Evolutionary conservation across 2,797 vertebrate species (phyloP), one percentile per base, ranked within the genome.

Genomic region (Poecilia wingei): DNA sequence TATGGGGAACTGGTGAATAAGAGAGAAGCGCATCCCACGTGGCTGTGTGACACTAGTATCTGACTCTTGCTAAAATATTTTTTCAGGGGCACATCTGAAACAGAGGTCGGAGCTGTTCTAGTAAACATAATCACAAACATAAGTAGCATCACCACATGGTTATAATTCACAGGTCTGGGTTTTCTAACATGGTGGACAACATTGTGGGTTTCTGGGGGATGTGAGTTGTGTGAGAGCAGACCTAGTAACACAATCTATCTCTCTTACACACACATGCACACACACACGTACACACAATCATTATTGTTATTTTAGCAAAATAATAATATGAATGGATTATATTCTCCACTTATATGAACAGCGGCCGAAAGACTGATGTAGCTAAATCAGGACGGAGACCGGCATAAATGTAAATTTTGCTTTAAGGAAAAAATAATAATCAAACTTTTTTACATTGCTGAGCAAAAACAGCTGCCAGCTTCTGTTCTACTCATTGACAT

Each of bases 271-370:
- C 41, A 41, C 36, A 39, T 14, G 4, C 14, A 5, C 46, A 4
- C 46, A 16, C 12, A 18, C 46, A 18, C 16, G 6, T 16, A 0
- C 4, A 1, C 14, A 4, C 46, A 47, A 46, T 53, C 72, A 83
- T n/a, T 78, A 43, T 83, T 25, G 36, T 76, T 80, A n/a, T 59
- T 59, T 59, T 28, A n/a, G 10, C 12, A 0, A 57, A 57, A 57
- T 57, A 55, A 55, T n/a, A 57, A 57, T 57, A 28, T n/a, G 3
- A 57, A 57, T 10, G 53, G 22, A 57, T 28, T 57, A 3, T 28
- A 57, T 57, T 57, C n/a, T 10, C 25, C 55, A 28, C 55, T 10
- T 57, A 28, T 57, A 57, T 10, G 55, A 57, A 13, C 25, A 28
- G 9, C 3, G 22, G 25, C 22, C 1, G 8, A 28, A 25, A 57